phyloP scores from a whole-genome alignment of 2,888 invertebrate genomes.

The Creontiades dilutus region DNA sequence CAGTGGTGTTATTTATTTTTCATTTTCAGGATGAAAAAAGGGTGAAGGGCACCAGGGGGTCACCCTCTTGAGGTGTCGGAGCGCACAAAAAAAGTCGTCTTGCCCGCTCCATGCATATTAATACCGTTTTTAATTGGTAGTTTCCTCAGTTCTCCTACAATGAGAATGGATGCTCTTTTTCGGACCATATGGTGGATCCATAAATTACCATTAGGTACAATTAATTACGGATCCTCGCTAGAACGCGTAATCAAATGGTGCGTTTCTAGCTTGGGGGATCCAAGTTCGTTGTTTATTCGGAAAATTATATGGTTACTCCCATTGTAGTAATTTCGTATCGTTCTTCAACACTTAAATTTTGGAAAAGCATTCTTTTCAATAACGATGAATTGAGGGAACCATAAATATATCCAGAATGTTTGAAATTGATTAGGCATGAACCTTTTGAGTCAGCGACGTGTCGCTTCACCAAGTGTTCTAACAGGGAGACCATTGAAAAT shows the following conservation, averaged over 20 bases:
- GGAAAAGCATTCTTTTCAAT: background rate
- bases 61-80: constrained; percentile 57
- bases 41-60: constrained; percentile 18
- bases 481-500: too few species aligned
- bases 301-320: constrained; percentile 7
- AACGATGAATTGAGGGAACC: background rate
- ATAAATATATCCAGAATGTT: too few species aligned
- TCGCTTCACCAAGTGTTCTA: too few species aligned
- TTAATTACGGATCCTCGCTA: constrained; percentile 52
- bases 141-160: constrained; percentile 34
- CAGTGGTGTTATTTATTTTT: constrained; percentile 63
- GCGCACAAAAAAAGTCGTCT: constrained; percentile 50
- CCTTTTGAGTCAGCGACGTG: too few species aligned
- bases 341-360: background rate
- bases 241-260: constrained; percentile 48
- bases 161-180: constrained; percentile 59
- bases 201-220: constrained; percentile 46
- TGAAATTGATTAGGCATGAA: too few species aligned
- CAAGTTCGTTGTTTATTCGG: constrained; percentile 19
- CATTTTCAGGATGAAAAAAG: constrained; percentile 61
- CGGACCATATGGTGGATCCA: constrained; percentile 56
- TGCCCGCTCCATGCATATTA: constrained; percentile 65
- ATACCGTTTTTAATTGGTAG: constrained; percentile 67
- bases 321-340: background rate
- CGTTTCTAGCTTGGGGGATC: background rate